Base-by-base conservation (phyloP, 2,797 vertebrate genomes). In the Coendou prehensilis region DNA sequence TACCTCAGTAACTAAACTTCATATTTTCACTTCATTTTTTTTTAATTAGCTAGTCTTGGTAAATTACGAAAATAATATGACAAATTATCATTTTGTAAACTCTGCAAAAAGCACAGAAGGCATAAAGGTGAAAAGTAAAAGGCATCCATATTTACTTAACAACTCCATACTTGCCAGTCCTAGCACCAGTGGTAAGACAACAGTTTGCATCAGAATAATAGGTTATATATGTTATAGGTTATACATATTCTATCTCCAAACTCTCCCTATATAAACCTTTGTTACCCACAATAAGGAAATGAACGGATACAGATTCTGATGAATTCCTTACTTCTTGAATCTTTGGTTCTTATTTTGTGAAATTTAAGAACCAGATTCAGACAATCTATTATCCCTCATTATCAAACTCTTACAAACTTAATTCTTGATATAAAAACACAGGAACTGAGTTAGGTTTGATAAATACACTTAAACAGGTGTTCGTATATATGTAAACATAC, bases 1-100 rank as follows among this genome's bases (percentile, higher is more conserved):
- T 37, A 69, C 69, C 26, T 63, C 75, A 87, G 28, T 3, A 81
- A 41, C 63, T 45, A 83, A 47, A 37, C 57, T 52, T 23, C 71
- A 93, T n/a, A 94, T 0, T 17, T 87, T 71, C 13, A 11, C 26
- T 92, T 50, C 33, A 56, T 89, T 91, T 96, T 95, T 91, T 91
- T 20, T 11, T 41, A 95, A 96, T 94, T 85, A 93, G 50, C n/a
- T 83, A 83, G 71, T 45, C 69, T 92, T 83, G 83, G 10, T 71
- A 92, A 95, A 76, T 89, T 85, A 78, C 73, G 17, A 75, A 82
- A 83, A 93, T 28, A 84, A 89, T 57, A 45, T 20, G 61, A n/a
- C 13, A 80, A 64, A 33, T 52, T 78, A 81, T 54, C 45, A 52
- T 26, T 45, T 79, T 47, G 33, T 61, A 92, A 94, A 20, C 4